Evolutionary conservation across 2,113 vertebrate species (phyloP).

Genomic region (Delphinus delphis): DNA sequence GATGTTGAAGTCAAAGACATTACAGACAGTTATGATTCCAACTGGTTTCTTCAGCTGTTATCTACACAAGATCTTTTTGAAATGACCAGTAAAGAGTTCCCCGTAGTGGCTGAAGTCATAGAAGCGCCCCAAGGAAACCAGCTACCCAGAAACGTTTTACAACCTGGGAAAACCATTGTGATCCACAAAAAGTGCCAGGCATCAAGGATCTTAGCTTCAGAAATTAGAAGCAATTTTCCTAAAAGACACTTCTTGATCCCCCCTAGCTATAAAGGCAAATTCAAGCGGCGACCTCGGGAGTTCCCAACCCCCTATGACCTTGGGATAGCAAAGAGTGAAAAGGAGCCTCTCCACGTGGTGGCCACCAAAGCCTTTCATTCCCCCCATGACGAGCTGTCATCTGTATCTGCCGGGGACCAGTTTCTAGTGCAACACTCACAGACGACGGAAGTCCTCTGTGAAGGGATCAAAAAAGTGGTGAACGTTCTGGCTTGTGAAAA

Average conservation of each 20-base stretch:
- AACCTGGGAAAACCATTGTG: constrained; percentile 83
- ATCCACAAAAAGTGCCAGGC: constrained; percentile 86
- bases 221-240: constrained; percentile 85
- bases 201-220: constrained; percentile 87
- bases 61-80: constrained; percentile 86
- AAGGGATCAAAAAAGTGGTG: constrained; percentile 74
- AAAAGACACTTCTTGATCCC: constrained; percentile 90
- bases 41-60: constrained; percentile 86
- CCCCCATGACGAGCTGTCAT: constrained; percentile 81
- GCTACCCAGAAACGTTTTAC: constrained; percentile 75
- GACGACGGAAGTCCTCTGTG: constrained; percentile 77
- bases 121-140: constrained; percentile 78
- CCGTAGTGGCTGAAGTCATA: constrained; percentile 87
- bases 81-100: constrained; percentile 86
- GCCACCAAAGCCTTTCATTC: constrained; percentile 87
- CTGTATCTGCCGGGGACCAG: constrained; percentile 87
- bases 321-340: constrained; percentile 84
- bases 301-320: constrained; percentile 91
- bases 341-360: constrained; percentile 87
- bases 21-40: constrained; percentile 84
- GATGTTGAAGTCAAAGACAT: constrained; percentile 91
- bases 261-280: constrained; percentile 88
- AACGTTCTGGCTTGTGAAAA: constrained; percentile 86
- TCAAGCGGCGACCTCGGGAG: constrained; percentile 88
- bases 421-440: constrained; percentile 85